Evolutionary conservation across 1,140 invertebrate genomes (phyloP).

Genomic region (Plectrocnemia conspersa): DNA sequence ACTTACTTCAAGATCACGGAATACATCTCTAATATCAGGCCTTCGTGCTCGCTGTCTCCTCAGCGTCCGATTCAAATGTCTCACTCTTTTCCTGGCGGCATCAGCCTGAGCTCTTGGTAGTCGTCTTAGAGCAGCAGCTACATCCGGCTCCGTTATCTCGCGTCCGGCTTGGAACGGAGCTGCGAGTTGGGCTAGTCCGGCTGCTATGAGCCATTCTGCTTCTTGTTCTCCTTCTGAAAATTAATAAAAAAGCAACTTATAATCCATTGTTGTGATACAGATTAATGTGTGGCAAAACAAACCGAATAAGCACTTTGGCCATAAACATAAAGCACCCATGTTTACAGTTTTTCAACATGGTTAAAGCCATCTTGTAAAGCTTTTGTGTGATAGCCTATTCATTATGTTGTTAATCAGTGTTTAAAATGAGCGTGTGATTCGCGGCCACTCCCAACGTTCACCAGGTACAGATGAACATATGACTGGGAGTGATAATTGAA

Average conservation of each 20-base stretch:
- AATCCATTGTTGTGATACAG: slow-evolving; percentile 8
- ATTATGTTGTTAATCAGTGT: too few species aligned
- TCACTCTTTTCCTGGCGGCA: slow-evolving; percentile 69
- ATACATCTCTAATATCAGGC: slow-evolving; percentile 72
- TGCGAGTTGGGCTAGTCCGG: slow-evolving; percentile 47
- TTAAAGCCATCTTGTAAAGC: slow-evolving; percentile 15
- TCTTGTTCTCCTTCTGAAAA: slow-evolving; percentile 51
- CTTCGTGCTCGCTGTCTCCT: slow-evolving; percentile 61
- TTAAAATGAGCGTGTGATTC: too few species aligned
- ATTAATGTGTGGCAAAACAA: too few species aligned
- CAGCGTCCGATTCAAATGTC: slow-evolving; percentile 72
- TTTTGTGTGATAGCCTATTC: too few species aligned
- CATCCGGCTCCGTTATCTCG: slow-evolving; percentile 49
- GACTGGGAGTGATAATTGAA: too few species aligned
- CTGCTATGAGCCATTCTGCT: slow-evolving; percentile 49
- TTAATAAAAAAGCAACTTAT: too few species aligned
- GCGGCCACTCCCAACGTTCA: too few species aligned
- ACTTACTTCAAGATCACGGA: slow-evolving; percentile 69
- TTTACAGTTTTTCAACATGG: too few species aligned
- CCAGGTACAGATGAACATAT: too few species aligned
- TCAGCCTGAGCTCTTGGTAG: slow-evolving; percentile 64
- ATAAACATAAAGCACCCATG: too few species aligned
- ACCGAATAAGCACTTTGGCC: slow-evolving; percentile 23
- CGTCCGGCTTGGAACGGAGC: slow-evolving; percentile 48
- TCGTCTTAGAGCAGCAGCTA: slow-evolving; percentile 46